phyloP scores from a whole-genome alignment of 2,797 vertebrate genomes.

The Tolypeutes matacus region DNA sequence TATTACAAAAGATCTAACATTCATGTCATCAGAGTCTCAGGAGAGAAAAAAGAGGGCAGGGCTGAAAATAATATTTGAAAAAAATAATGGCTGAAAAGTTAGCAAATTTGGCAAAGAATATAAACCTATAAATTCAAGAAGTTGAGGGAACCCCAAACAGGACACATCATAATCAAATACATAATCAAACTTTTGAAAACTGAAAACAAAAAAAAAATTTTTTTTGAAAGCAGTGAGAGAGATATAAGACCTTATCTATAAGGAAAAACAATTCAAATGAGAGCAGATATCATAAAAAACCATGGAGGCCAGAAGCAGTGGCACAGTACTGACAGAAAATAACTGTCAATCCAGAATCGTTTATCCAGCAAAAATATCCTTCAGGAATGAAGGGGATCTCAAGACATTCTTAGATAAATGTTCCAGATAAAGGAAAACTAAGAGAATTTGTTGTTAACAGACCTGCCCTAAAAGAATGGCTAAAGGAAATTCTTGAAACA shows the following conservation, averaged over 20 bases:
- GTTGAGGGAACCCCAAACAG: not conserved
- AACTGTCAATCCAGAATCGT: no score
- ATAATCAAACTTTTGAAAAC: not conserved
- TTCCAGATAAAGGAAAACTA: no score
- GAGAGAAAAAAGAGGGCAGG: not conserved
- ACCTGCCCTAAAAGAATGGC: no score
- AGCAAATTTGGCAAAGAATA: not conserved
- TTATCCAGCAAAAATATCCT: no score
- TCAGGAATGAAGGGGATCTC: no score
- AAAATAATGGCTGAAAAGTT: not conserved
- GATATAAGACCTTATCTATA: not conserved
- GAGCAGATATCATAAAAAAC: no score
- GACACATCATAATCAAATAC: not conserved
- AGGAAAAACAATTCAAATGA: no score
- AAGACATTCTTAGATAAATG: no score
- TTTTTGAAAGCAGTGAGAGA: not conserved
- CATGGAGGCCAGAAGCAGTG: no score
- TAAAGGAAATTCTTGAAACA: no score
- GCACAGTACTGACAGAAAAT: no score
- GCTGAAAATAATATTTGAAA: not conserved
- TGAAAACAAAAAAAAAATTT: not conserved
- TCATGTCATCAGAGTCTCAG: not conserved
- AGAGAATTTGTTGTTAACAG: no score
- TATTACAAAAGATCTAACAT: not conserved
- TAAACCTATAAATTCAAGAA: not conserved